Evolutionary conservation across 2,113 vertebrate species (phyloP).

Genomic region (Oncorhynchus gorbuscha): DNA sequence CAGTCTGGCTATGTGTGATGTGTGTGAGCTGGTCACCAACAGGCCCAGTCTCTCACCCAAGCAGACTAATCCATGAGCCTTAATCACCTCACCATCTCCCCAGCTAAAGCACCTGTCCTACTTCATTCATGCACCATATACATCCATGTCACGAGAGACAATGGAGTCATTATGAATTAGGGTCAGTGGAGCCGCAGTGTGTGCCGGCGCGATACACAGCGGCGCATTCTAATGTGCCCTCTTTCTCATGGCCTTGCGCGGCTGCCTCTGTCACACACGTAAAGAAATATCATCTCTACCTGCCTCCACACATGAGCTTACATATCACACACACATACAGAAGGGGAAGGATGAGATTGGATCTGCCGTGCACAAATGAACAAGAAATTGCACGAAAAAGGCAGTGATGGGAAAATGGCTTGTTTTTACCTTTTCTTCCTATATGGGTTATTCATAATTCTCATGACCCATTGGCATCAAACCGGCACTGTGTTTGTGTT

Average conservation of each 20-base stretch:
- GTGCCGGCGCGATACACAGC: slow-evolving; percentile 34
- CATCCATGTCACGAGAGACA: slow-evolving; percentile 63
- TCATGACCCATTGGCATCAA: slow-evolving; percentile 37
- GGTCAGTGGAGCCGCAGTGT: slow-evolving; percentile 53
- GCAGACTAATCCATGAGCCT: slow-evolving; percentile 61
- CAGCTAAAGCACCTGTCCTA: slow-evolving; percentile 62
- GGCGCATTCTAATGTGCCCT: slow-evolving; percentile 37
- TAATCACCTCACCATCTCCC: slow-evolving; percentile 63
- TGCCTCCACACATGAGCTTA: neutral
- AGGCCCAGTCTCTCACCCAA: slow-evolving; percentile 29
- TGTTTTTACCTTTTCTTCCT: neutral
- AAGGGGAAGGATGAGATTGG: neutral
- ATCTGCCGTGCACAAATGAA: neutral
- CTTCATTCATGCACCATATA: slow-evolving; percentile 62
- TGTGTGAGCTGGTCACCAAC: slow-evolving; percentile 17
- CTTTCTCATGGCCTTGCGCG: slow-evolving; percentile 45
- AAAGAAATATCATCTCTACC: slow-evolving; percentile 6
- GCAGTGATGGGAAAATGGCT: neutral
- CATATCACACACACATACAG: slow-evolving; percentile 12
- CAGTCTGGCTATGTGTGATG: neutral
- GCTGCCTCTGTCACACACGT: slow-evolving; percentile 16
- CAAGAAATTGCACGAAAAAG: neutral
- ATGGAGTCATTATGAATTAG: slow-evolving; percentile 67
- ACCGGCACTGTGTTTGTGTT: slow-evolving; percentile 46
- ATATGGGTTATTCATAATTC: slow-evolving; percentile 35